phyloP scores from a whole-genome alignment of 2,797 vertebrate species.

The Sardinella longiceps region DNA sequence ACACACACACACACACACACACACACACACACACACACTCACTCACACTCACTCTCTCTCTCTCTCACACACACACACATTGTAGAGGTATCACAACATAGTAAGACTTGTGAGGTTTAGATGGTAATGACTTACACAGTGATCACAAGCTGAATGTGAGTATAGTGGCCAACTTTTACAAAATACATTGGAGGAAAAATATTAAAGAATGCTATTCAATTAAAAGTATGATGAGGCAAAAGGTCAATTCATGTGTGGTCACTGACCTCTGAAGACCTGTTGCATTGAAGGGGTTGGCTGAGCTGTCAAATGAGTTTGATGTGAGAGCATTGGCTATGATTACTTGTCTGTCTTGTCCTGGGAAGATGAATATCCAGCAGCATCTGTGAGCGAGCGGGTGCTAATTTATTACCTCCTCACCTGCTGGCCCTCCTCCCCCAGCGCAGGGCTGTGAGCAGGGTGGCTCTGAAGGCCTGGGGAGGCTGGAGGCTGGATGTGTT shows the following conservation, averaged over 20 bases:
- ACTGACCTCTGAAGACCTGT: not conserved
- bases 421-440: too few relatives aligned
- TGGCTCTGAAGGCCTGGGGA: slow-evolving; percentile 21
- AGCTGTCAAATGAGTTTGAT: not conserved
- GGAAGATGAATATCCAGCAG: slow-evolving; percentile 18
- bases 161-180: too few relatives aligned
- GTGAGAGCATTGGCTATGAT: slow-evolving; percentile 31
- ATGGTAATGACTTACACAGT: too few relatives aligned
- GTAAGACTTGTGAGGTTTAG: too few relatives aligned
- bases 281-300: too few relatives aligned
- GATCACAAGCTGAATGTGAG: too few relatives aligned
- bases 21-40: too few relatives aligned
- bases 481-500: slow-evolving; percentile 42
- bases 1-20: too few relatives aligned
- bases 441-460: slow-evolving; percentile 7
- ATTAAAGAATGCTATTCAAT: not conserved
- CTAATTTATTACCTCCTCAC: slow-evolving; percentile 41
- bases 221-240: not conserved
- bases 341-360: slow-evolving; percentile 38
- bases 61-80: too few relatives aligned
- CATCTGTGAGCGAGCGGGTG: slow-evolving; percentile 6
- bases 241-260: not conserved
- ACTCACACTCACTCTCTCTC: too few relatives aligned
- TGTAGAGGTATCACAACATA: too few relatives aligned
- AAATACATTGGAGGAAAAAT: not conserved